These are phyloP conservation scores for Manis pentadactyla DNA, from an alignment of 2,797 vertebrate genomes.

Conservation along the genomic window DNA sequence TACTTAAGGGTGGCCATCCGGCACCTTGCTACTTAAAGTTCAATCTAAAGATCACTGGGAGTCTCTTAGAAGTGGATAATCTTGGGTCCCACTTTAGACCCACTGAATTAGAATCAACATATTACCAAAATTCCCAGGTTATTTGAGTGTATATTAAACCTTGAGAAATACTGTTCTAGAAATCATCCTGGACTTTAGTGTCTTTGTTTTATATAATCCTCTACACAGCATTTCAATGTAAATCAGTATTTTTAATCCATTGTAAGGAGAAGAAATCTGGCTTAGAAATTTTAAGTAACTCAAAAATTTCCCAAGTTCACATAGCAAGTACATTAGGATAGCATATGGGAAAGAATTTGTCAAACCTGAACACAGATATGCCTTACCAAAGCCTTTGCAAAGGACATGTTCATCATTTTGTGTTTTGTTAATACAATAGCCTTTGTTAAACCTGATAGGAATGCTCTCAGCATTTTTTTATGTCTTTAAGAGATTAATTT, in stretches of 20 bases:
- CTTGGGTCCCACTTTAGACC: background rate
- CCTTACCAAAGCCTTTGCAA: background rate
- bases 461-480: background rate
- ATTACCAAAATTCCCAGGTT: background rate
- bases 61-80: background rate
- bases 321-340: background rate
- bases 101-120: background rate
- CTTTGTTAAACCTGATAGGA: background rate
- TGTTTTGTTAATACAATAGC: background rate
- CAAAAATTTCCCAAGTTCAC: background rate
- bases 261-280: background rate
- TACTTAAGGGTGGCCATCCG: background rate
- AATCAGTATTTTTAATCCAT: background rate
- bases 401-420: background rate
- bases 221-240: background rate
- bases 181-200: background rate
- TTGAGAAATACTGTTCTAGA: background rate
- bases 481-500: conserved; percentile 8
- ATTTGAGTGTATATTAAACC: background rate
- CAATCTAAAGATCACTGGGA: background rate
- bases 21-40: background rate
- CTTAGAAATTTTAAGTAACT: background rate
- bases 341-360: background rate
- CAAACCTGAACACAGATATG: background rate
- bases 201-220: background rate